Percentiles rank a stretch among this genome's conserved stretches.
phyloP scores from a whole-genome alignment of 1,140 invertebrate species.

The Holcopasites calliopsidis region DNA sequence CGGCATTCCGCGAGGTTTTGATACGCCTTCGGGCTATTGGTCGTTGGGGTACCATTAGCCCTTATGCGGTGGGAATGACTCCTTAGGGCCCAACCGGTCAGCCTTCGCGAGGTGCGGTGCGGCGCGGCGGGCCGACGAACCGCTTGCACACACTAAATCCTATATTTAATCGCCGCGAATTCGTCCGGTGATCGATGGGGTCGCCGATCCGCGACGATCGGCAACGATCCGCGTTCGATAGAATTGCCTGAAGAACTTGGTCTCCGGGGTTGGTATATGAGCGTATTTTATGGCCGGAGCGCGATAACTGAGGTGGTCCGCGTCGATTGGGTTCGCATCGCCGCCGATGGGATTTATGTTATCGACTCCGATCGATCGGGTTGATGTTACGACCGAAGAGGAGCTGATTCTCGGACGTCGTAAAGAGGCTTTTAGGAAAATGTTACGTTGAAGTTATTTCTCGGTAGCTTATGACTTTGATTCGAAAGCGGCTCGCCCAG shows the following conservation, averaged over 20 bases:
- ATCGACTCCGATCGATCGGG: neutral
- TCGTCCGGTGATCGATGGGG: conserved; percentile 32
- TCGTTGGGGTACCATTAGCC: conserved; percentile 70
- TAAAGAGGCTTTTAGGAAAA: too few relatives aligned
- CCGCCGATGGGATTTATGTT: neutral
- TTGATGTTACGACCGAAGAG: neutral
- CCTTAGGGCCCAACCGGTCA: conserved; percentile 51
- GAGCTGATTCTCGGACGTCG: neutral
- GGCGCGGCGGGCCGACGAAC: neutral
- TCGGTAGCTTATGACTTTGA: too few relatives aligned
- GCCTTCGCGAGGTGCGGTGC: conserved; percentile 49
- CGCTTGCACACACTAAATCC: conserved; percentile 56
- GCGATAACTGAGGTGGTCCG: neutral
- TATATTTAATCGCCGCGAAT: conserved; percentile 32
- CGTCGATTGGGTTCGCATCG: neutral
- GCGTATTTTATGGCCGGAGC: neutral
- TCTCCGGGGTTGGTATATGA: too few relatives aligned
- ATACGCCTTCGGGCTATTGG: conserved; percentile 70
- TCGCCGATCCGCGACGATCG: conserved; percentile 1
- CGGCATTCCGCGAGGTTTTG: conserved; percentile 73
- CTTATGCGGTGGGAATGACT: conserved; percentile 72
- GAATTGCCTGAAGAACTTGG: neutral
- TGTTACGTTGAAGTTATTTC: too few relatives aligned
- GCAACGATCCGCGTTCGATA: neutral
- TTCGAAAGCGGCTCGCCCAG: too few relatives aligned